Base-by-base conservation (phyloP, 2,113 vertebrate genomes). In the Calyptomena viridis region DNA sequence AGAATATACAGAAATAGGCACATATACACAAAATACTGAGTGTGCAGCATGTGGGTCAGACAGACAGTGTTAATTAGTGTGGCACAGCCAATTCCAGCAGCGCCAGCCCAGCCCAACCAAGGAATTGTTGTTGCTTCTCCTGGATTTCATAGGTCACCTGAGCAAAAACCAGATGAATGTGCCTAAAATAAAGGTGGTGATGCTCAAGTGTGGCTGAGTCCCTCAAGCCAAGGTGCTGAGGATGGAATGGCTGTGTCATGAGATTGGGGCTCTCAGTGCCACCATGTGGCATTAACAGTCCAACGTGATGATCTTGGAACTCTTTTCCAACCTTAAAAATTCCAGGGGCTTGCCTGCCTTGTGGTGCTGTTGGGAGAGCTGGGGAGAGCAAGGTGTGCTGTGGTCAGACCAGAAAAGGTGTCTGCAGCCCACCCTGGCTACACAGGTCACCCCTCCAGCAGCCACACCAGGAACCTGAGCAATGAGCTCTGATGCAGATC, bases 31-130 rank as follows among this genome's bases (percentile, higher is more conserved):
- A 66, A 89, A 72, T 5, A 39, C 4, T 2, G 92, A 78, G 85
- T 8, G 15, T 5, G 52, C 63, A 71, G 88, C 90, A 72, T 42
- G 19, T 72, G 90, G 93, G 90, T 66, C 90, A 94, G 58, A 5
- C 90, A 81, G 44, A 20, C 60, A 11, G 50, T 2, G 78, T 21
- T 81, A 75, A 89, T 75, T 42, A 89, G 83, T 0, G 12, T 12
- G 46, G 49, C 79, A 59, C 80, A n/a, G 49, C 39, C 59, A 27
- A 16, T 21, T 58, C 67, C 82, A 77, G 59, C 79, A 66, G 71
- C n/a, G n/a, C 60, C 52, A 44, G 37, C 60, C 62, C 44, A 28
- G 60, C 13, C 50, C 63, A 68, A 35, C 6, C 40, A 13, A 90
- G 66, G 40, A 79, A 24, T 2, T 37, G 52, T 44, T 27, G 72